A percentile compares a stretch with the other conserved stretches of the same genome.
phyloP scores from a whole-genome alignment of 2,113 vertebrate species.

The Indicator indicator region DNA sequence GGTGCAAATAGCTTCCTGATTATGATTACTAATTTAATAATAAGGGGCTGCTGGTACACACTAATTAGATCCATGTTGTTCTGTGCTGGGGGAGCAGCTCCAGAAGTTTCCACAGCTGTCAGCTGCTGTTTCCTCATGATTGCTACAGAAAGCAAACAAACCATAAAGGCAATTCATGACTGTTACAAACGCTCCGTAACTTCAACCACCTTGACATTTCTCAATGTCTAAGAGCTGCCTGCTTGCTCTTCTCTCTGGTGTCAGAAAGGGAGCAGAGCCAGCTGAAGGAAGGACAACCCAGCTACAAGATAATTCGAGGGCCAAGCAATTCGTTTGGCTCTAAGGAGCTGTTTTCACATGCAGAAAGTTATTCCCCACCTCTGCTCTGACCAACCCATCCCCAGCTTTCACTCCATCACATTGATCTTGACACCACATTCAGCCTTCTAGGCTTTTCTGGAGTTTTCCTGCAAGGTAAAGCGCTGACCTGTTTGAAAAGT shows the following conservation, averaged over 20 bases:
- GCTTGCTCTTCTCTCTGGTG: slow-evolving; percentile 33
- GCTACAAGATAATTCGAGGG: neutral
- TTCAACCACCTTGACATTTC: slow-evolving; percentile 56
- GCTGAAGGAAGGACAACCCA: neutral
- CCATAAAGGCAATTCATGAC: slow-evolving; percentile 54
- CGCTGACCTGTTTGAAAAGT: neutral
- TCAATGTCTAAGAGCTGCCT: neutral
- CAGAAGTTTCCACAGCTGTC: slow-evolving; percentile 54
- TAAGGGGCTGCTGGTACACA: neutral
- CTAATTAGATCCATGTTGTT: slow-evolving; percentile 41
- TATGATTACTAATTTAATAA: slow-evolving; percentile 53
- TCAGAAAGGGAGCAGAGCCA: slow-evolving; percentile 18
- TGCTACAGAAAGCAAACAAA: slow-evolving; percentile 69
- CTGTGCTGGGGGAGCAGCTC: neutral
- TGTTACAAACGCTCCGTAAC: slow-evolving; percentile 66
- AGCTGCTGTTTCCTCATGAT: slow-evolving; percentile 49
- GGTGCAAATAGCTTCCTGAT: slow-evolving; percentile 49
- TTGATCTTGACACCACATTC: neutral
- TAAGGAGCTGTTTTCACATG: neutral
- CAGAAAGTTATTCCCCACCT: neutral
- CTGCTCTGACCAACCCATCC: neutral
- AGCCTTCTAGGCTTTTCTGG: neutral
- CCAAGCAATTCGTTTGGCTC: neutral
- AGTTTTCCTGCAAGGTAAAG: neutral
- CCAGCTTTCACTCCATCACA: neutral